Evolutionary conservation across 2,113 vertebrate species (phyloP).

Genomic region (Caretta caretta): DNA sequence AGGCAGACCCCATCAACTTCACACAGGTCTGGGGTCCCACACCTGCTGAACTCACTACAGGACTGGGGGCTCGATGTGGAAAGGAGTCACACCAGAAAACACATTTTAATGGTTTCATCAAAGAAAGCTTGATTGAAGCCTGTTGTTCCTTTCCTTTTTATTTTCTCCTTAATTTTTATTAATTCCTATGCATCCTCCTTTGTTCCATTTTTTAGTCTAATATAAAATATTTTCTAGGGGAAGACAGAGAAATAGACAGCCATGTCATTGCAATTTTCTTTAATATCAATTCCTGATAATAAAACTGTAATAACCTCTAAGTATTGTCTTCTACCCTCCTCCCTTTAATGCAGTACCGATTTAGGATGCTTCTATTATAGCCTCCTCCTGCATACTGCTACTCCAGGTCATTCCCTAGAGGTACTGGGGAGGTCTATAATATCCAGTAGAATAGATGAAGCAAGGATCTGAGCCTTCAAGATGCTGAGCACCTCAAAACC

Average conservation of each 20-base stretch:
- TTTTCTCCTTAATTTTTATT: not conserved
- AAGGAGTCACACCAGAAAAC: not conserved
- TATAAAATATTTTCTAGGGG: not conserved
- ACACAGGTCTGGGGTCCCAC: not conserved
- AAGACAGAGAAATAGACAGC: not conserved
- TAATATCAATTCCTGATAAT: not conserved
- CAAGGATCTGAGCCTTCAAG: no score
- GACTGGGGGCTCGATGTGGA: not conserved
- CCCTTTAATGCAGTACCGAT: accelerated
- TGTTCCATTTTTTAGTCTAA: not conserved
- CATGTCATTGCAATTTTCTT: not conserved
- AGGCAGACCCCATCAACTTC: not conserved
- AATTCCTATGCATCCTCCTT: not conserved
- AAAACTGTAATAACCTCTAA: not conserved
- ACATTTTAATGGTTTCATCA: not conserved
- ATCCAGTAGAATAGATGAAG: no score
- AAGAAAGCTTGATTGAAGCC: not conserved
- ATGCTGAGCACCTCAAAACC: no score
- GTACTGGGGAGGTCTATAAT: not conserved
- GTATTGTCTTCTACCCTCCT: not conserved
- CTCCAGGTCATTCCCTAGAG: not conserved
- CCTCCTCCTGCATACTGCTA: not conserved
- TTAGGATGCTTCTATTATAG: not conserved
- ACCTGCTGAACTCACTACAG: not conserved
- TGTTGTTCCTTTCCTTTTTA: not conserved